These are phyloP conservation scores for Girardia tigrina DNA, from an alignment of 2,888 invertebrate species.

Conservation along the genomic window DNA sequence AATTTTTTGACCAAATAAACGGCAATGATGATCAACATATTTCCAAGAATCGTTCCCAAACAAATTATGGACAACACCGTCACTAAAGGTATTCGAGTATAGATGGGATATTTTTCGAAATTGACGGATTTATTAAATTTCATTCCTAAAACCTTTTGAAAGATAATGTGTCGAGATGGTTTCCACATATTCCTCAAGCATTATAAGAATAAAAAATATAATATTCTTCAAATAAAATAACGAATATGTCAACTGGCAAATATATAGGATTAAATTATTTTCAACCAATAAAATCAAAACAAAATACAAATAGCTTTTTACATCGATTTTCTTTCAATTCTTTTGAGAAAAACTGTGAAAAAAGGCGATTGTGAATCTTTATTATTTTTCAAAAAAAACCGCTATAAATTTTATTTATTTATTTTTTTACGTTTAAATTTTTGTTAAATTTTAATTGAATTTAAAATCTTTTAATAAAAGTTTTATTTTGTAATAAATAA, in stretches of 20 bases:
- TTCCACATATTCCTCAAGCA: not conserved
- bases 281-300: not conserved
- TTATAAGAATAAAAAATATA: not conserved
- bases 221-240: not conserved
- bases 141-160: not conserved
- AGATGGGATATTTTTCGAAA: not conserved
- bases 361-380: too few relatives aligned
- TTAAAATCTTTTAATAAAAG: too few relatives aligned
- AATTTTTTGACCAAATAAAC: not conserved
- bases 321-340: not conserved
- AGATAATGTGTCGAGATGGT: not conserved
- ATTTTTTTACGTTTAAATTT: too few relatives aligned
- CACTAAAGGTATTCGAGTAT: not conserved
- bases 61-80: not conserved
- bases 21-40: not conserved
- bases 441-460: too few relatives aligned
- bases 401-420: too few relatives aligned
- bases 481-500: too few relatives aligned
- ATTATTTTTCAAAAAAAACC: too few relatives aligned
- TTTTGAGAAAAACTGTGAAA: too few relatives aligned
- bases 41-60: not conserved
- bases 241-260: not conserved
- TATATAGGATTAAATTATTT: not conserved
- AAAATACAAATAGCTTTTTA: not conserved
- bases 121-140: not conserved